Evolutionary conservation across 2,113 vertebrate species (phyloP).

Genomic region (Anarhynchus alexandrinus): DNA sequence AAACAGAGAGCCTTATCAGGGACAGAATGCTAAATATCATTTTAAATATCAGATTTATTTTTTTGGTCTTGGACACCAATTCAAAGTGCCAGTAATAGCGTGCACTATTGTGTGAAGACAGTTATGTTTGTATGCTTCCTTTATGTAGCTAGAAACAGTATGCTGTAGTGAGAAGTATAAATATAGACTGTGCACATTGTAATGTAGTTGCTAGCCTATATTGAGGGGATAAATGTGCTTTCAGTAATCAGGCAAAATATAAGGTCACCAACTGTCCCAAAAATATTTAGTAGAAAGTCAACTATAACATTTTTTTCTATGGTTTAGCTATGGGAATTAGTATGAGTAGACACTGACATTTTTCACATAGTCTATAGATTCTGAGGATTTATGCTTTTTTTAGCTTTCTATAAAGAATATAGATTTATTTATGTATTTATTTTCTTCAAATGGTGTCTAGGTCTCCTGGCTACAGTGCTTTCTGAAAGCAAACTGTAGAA

Average conservation of each 20-base stretch:
- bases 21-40: background rate
- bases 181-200: background rate
- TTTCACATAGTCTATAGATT: background rate
- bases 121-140: background rate
- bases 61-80: background rate
- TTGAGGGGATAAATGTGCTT: background rate
- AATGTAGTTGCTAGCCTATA: background rate
- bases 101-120: background rate
- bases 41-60: background rate
- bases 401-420: background rate
- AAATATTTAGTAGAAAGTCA: background rate
- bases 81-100: background rate
- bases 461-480: background rate
- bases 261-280: background rate
- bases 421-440: background rate
- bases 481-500: background rate
- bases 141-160: background rate
- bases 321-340: background rate
- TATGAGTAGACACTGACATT: background rate
- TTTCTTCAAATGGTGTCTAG: background rate
- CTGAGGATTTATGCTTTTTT: background rate
- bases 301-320: background rate
- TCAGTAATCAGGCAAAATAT: background rate
- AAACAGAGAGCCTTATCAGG: slow-evolving; percentile 7
- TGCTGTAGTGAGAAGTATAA: background rate